phyloP scores from a whole-genome alignment of 2,888 invertebrate species.

The Morpho achilles region DNA sequence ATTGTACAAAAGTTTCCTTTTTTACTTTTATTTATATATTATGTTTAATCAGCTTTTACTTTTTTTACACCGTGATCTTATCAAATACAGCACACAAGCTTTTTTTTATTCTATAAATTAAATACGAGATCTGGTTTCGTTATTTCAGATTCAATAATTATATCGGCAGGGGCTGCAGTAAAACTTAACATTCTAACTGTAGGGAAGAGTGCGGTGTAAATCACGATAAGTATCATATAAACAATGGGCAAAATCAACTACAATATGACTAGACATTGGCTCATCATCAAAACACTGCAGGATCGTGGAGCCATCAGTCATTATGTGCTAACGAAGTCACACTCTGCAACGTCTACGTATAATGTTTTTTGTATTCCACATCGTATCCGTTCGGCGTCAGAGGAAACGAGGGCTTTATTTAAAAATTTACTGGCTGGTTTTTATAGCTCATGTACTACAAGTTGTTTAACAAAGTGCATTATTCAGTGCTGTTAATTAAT shows the following conservation, averaged over 20 bases:
- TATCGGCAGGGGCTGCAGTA: neutral
- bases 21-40: no score
- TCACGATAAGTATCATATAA: constrained; percentile 11
- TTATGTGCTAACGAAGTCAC: constrained; percentile 37
- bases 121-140: no score
- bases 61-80: no score
- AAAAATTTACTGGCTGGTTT: constrained; percentile 43
- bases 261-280: constrained; percentile 35
- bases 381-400: constrained; percentile 49
- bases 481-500: constrained; percentile 11
- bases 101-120: no score
- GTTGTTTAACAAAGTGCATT: constrained; percentile 17
- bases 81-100: no score
- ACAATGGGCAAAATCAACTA: constrained; percentile 27
- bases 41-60: no score
- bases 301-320: constrained; percentile 28
- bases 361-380: constrained; percentile 45
- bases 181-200: constrained; percentile 1
- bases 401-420: constrained; percentile 64
- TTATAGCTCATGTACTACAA: constrained; percentile 22
- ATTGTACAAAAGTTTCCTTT: no score
- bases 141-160: neutral
- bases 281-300: constrained; percentile 33
- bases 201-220: neutral
- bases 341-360: constrained; percentile 32